Conservation (phyloP, 2,797 vertebrate species). For the Siniperca undulata region DNA sequence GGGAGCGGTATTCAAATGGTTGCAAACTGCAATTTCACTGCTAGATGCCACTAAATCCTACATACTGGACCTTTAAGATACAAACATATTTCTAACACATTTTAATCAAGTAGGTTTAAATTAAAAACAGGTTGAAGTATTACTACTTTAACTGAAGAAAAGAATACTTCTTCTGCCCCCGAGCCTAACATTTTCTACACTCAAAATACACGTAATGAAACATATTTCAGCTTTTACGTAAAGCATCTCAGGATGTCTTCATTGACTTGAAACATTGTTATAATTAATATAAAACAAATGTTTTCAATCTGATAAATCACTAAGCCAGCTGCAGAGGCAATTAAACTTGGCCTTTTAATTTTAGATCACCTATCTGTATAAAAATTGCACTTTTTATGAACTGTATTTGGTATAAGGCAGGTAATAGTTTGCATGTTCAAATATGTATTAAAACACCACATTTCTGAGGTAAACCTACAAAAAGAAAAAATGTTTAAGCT, state of each 20-base stretch:
- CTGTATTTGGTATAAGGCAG: not conserved
- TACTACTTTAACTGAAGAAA: not conserved
- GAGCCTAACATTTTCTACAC: not conserved
- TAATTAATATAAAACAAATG: not conserved
- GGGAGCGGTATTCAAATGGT: no score
- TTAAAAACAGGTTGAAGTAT: not conserved
- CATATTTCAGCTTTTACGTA: not conserved
- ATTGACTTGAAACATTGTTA: not conserved
- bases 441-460: not conserved
- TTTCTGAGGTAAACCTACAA: not conserved
- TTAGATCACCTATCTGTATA: not conserved
- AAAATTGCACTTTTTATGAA: not conserved
- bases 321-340: not conserved
- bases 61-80: no score
- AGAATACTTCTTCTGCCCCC: not conserved
- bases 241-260: not conserved
- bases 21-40: no score
- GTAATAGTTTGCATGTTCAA: not conserved
- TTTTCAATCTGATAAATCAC: not conserved
- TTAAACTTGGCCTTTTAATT: not conserved
- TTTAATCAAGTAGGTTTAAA: no score
- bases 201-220: not conserved
- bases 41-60: no score
- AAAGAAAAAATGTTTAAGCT: not conserved
- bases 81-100: no score